These are phyloP conservation scores for Apamea monoglypha DNA, from an alignment of 2,888 invertebrate genomes.

Conservation along the genomic window DNA sequence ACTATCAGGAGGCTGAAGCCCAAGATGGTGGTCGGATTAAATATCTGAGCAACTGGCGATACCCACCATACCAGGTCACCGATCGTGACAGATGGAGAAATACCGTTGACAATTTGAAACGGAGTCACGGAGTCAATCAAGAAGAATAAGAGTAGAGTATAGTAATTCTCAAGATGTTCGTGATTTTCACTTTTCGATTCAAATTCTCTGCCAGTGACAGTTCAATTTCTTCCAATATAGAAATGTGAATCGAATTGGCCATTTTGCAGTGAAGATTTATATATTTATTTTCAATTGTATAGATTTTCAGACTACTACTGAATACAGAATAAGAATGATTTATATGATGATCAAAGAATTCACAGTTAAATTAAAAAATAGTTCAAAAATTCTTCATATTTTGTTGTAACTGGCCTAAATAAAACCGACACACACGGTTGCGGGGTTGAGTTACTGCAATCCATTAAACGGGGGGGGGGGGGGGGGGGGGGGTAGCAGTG, in stretches of 20 bases:
- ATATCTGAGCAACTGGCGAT: no score
- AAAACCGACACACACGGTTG: background rate
- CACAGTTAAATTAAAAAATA: background rate
- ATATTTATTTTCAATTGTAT: constrained; percentile 15
- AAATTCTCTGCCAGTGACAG: background rate
- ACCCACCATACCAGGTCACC: background rate
- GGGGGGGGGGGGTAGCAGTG: no score
- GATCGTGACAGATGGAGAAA: background rate
- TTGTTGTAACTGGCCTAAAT: background rate
- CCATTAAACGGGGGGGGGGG: no score
- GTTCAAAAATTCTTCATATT: background rate
- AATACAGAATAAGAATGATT: constrained; percentile 5
- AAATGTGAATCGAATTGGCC: constrained; percentile 5
- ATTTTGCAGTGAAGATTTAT: constrained; percentile 7
- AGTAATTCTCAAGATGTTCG: constrained; percentile 5
- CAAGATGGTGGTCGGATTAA: background rate
- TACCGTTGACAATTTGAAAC: no score
- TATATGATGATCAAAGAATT: background rate
- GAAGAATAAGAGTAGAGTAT: background rate
- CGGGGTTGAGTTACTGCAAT: background rate
- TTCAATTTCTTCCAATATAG: constrained; percentile 18
- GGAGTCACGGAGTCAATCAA: background rate
- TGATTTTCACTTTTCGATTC: constrained; percentile 21
- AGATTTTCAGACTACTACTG: background rate
- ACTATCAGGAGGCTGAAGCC: background rate